Evolutionary conservation across 1,140 invertebrate species (phyloP).

Genomic region (Drosophila equinoxialis): DNA sequence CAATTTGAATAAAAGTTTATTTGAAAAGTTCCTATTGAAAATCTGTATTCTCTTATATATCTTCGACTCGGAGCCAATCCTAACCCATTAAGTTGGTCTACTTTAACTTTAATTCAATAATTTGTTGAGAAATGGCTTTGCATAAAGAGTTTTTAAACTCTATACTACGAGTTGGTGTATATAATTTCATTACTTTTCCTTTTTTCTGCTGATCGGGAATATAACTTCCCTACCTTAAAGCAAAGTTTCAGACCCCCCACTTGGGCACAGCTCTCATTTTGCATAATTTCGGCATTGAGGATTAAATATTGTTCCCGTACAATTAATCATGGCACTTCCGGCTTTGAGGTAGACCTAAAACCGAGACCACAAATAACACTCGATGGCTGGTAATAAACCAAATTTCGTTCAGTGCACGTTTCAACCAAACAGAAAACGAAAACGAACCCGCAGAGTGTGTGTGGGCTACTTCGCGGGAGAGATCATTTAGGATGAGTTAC

Average conservation of each 20-base stretch:
- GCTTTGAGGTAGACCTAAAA: conserved; percentile 37
- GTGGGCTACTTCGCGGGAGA: conserved; percentile 33
- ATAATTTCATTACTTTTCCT: too few relatives aligned
- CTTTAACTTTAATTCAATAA: too few relatives aligned
- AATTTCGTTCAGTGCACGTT: conserved; percentile 72
- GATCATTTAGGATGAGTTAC: conserved; percentile 75
- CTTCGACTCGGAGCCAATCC: too few relatives aligned
- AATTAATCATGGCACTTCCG: conserved; percentile 53
- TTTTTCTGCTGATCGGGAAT: too few relatives aligned
- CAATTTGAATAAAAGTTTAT: too few relatives aligned
- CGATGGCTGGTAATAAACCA: conserved; percentile 61
- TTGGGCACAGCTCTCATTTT: conserved; percentile 19
- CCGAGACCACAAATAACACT: conserved; percentile 20
- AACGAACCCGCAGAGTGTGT: conserved; percentile 4
- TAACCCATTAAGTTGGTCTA: too few relatives aligned
- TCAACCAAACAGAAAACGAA: neutral
- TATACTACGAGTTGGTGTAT: too few relatives aligned
- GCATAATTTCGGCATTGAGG: conserved; percentile 54
- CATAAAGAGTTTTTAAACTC: too few relatives aligned
- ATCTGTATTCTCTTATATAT: too few relatives aligned
- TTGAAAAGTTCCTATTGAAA: too few relatives aligned
- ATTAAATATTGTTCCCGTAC: conserved; percentile 32
- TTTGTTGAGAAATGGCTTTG: too few relatives aligned
- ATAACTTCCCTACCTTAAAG: neutral
- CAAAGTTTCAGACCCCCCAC: conserved; percentile 3